Evolutionary conservation across 2,888 invertebrate species (phyloP).

Genomic region (Callimorpha dominula): DNA sequence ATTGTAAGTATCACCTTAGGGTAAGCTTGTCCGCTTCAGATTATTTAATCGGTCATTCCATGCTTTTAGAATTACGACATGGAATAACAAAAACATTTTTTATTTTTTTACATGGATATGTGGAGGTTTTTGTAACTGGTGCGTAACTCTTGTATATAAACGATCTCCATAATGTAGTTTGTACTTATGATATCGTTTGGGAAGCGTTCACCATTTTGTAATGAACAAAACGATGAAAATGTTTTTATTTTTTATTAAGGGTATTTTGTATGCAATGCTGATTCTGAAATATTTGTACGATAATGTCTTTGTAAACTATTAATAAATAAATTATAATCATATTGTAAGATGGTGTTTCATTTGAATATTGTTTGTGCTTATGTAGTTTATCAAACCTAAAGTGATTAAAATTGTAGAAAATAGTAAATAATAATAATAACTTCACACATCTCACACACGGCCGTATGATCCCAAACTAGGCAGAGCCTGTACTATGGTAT

Average conservation of each 20-base stretch:
- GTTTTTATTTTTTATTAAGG: slow-evolving; percentile 38
- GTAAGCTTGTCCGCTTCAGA: slow-evolving; percentile 69
- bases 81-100: slow-evolving; percentile 45
- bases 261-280: slow-evolving; percentile 60
- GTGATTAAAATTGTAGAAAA: background rate
- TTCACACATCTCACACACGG: no score
- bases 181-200: slow-evolving; percentile 56
- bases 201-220: slow-evolving; percentile 59
- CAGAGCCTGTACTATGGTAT: no score
- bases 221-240: slow-evolving; percentile 61
- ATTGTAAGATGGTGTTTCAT: slow-evolving; percentile 78
- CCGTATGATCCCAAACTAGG: no score
- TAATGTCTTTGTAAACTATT: slow-evolving; percentile 86
- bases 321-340: slow-evolving; percentile 86
- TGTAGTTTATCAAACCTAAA: background rate
- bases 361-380: background rate
- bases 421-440: no score
- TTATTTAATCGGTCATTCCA: slow-evolving; percentile 72
- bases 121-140: slow-evolving; percentile 63
- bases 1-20: slow-evolving; percentile 71
- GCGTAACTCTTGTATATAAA: slow-evolving; percentile 75
- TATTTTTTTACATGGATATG: slow-evolving; percentile 48
- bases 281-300: slow-evolving; percentile 82
- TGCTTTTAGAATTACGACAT: slow-evolving; percentile 63
- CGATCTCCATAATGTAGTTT: slow-evolving; percentile 57